These are phyloP conservation scores for Cyprinodon variegatus DNA, from an alignment of 2,113 vertebrate species.

Conservation along the genomic window DNA sequence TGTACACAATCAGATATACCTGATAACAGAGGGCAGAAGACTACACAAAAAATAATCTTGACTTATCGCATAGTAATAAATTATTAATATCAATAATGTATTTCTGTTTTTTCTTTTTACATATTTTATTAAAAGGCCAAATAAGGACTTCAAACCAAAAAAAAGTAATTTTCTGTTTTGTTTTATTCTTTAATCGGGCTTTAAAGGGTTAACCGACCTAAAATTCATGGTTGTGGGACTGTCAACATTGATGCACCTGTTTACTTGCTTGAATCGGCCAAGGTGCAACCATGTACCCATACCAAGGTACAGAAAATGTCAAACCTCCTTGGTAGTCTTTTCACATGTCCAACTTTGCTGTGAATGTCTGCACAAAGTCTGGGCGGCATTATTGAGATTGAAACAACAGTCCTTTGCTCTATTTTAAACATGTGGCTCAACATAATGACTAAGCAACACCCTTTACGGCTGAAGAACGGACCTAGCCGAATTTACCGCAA, in stretches of 20 bases:
- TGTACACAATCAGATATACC: no score
- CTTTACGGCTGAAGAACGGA: background rate
- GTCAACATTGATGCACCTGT: background rate
- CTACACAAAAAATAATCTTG: no score
- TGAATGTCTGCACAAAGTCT: background rate
- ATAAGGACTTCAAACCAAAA: no score
- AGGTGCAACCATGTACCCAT: background rate
- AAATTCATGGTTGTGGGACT: background rate
- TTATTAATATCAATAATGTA: no score
- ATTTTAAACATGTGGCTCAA: background rate
- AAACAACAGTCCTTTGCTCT: background rate
- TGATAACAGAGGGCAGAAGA: no score
- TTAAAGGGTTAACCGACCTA: background rate
- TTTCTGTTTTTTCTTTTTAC: no score
- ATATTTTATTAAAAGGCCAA: no score
- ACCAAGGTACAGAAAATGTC: background rate
- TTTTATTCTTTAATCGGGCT: no score
- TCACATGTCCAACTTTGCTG: fast-evolving
- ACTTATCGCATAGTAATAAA: no score
- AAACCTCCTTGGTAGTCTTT: background rate
- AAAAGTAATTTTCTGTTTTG: no score
- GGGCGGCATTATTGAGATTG: background rate
- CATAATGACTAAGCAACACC: background rate
- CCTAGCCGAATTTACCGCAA: background rate
- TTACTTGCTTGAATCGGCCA: background rate